These are phyloP conservation scores for Hydrocynus forskahlii DNA, from an alignment of 2,797 vertebrate genomes.

Conservation along the genomic window DNA sequence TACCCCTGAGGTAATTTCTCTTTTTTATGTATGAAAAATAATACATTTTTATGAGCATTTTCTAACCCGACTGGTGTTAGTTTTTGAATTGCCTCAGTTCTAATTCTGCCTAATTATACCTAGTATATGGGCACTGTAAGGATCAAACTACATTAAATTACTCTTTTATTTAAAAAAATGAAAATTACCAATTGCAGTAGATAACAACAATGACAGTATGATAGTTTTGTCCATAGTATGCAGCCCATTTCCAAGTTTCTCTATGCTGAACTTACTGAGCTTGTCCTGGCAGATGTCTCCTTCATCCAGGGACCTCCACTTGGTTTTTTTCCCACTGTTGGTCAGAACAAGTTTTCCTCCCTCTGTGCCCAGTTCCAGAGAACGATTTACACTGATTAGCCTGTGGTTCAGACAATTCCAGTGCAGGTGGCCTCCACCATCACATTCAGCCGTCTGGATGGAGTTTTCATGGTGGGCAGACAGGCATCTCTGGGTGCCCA, in stretches of 20 bases:
- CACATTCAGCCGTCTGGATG: constrained; percentile 66
- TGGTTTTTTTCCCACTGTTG: constrained; percentile 55
- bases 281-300: constrained; percentile 73
- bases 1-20: no score
- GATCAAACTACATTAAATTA: no score
- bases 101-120: no score
- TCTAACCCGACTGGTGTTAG: no score
- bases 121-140: no score
- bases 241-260: neutral
- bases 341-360: constrained; percentile 55
- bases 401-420: constrained; percentile 72
- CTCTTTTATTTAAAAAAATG: no score
- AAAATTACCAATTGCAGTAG: neutral
- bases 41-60: no score
- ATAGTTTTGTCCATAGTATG: neutral
- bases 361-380: constrained; percentile 61
- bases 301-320: constrained; percentile 73
- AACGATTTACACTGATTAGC: constrained; percentile 65
- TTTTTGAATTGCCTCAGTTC: no score
- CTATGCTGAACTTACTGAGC: constrained; percentile 67
- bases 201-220: neutral
- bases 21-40: no score
- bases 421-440: constrained; percentile 32
- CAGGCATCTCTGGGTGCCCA: constrained; percentile 70
- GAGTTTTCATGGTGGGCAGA: constrained; percentile 52